Base-by-base conservation (phyloP, 2,113 vertebrate species). In the Campylomormyrus numenius region DNA sequence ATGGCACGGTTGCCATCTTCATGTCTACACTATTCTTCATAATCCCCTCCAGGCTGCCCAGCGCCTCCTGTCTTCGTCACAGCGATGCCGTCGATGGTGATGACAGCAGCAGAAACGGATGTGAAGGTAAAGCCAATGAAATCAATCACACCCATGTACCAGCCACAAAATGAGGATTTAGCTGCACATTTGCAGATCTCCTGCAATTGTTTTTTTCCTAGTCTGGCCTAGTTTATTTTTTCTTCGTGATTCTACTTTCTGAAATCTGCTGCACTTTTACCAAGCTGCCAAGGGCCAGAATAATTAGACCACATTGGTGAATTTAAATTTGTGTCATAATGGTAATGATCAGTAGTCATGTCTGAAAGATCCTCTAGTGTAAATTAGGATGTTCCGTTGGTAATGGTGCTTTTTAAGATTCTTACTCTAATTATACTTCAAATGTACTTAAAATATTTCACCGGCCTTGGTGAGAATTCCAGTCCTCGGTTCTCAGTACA, bases 11-110 rank as follows among this genome's bases (percentile, higher is more conserved):
- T 3, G 94, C 95, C 88, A 91, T 97, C 10, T 95, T 97, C 93
- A 92, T 97, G 80, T 86, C 95, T 0, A 0, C 96, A 9, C n/a
- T 97, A 90, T 88, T 98, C 92, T 98, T 98, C 93, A 85, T 96
- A 35, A 88, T 98, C 77, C 97, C 97, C 2, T 96, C 97, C 0
- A 90, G 91, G 50, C 2, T 94, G 2, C 93, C 96, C 62, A 13
- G 9, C 27, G 1, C 3, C 10, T 70, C 62, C 62, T 11, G n/a
- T 5, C 62, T 70, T 11, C n/a, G n/a, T 31, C 62, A 27, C 24
- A 27, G n/a, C 1, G 62, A 66, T 27, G 62, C n/a, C 1, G 10
- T 13, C 3, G 62, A 70, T 5, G 62, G n/a, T 6, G 74, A 80
- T 80, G 74, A 19, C 1, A 17, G 74, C 5, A 35, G 31, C 35